Percentiles rank a stretch among this genome's conserved stretches.
Conservation (phyloP, 2,797 vertebrate species). For the Salarias fasciatus region DNA sequence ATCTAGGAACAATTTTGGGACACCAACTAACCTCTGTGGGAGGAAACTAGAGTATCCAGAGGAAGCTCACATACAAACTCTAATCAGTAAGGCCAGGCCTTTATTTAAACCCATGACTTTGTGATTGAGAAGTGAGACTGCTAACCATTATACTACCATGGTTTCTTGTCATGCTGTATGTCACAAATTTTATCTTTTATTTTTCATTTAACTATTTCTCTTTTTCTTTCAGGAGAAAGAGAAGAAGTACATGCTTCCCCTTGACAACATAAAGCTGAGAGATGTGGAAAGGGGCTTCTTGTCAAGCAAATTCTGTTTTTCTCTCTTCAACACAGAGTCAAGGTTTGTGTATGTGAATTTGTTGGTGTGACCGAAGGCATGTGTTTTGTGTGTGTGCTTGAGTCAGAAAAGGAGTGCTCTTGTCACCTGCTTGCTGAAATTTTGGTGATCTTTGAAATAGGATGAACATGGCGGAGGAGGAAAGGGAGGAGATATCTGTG, state of each 20-base stretch:
- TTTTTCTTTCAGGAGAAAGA: constrained; percentile 87
- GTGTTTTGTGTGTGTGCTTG: no score
- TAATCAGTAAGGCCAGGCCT: no score
- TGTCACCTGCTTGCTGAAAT: constrained; percentile 53
- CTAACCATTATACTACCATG: no score
- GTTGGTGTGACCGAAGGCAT: no score
- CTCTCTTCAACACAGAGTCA: constrained; percentile 92
- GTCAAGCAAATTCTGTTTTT: constrained; percentile 89
- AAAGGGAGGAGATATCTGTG: constrained; percentile 38
- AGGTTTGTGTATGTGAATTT: constrained; percentile 64
- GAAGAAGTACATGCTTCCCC: constrained; percentile 90
- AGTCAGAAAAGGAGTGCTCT: constrained; percentile 44
- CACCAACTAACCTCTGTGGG: no score
- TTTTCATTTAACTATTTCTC: no score
- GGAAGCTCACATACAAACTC: no score
- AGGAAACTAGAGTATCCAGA: no score
- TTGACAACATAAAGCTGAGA: constrained; percentile 90
- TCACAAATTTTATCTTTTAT: constrained; percentile 27
- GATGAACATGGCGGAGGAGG: constrained; percentile 38
- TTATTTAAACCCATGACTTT: not conserved
- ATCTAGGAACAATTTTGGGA: no score
- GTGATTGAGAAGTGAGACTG: constrained; percentile 30
- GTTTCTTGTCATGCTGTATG: no score
- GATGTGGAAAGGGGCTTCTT: constrained; percentile 89
- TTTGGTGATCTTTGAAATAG: constrained; percentile 38